Evolutionary conservation across 1,140 invertebrate genomes (phyloP).

Genomic region (Aphidius gifuensis): DNA sequence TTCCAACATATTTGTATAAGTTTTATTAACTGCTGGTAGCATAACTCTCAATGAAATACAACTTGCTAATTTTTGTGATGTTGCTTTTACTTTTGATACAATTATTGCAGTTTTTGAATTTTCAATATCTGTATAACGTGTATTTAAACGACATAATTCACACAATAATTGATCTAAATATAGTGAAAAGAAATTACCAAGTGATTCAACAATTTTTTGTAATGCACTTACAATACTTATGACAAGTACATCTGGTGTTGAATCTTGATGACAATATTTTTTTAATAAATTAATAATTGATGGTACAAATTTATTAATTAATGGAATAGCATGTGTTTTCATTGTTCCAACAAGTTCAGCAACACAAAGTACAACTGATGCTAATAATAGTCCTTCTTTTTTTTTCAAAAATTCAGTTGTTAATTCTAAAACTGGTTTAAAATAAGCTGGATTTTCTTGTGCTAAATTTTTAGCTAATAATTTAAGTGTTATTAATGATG

Average conservation of each 20-base stretch:
- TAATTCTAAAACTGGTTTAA: conserved; percentile 61
- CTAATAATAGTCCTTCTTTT: conserved; percentile 61
- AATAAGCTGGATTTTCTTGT: conserved; percentile 60
- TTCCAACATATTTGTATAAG: conserved; percentile 62
- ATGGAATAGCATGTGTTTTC: conserved; percentile 69
- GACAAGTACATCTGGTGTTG: conserved; percentile 47
- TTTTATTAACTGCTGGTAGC: conserved; percentile 69
- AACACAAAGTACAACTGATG: conserved; percentile 74
- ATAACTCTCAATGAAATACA: conserved; percentile 72
- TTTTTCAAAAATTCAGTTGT: conserved; percentile 62
- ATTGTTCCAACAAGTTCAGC: conserved; percentile 75
- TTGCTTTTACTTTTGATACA: conserved; percentile 59
- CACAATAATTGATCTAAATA: conserved; percentile 75
- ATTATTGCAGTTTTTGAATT: conserved; percentile 55
- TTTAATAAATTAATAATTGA: conserved; percentile 65
- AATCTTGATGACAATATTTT: conserved; percentile 50
- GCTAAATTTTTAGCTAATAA: conserved; percentile 71
- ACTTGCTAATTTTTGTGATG: conserved; percentile 66
- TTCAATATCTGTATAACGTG: conserved; percentile 41
- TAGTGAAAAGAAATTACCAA: conserved; percentile 78
- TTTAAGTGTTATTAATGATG: conserved; percentile 77
- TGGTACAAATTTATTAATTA: conserved; percentile 76
- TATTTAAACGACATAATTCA: conserved; percentile 61
- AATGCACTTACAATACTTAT: conserved; percentile 70
- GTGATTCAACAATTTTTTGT: conserved; percentile 75